Evolutionary conservation across 2,113 vertebrate genomes (phyloP).

Genomic region (Callorhinus ursinus): DNA sequence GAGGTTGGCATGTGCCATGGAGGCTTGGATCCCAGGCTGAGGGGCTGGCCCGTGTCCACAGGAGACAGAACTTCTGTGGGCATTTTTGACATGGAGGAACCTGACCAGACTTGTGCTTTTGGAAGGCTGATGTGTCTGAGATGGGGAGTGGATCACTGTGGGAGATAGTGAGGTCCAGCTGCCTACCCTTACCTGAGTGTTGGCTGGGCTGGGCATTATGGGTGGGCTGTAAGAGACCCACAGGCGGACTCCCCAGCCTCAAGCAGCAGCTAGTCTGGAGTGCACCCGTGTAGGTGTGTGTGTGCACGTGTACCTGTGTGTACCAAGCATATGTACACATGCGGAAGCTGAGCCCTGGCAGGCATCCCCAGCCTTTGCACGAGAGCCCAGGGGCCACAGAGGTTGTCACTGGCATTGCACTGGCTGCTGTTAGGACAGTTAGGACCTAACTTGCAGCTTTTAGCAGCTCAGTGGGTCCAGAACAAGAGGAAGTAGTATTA

Average conservation of each 20-base stretch:
- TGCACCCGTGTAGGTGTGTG: fast-evolving
- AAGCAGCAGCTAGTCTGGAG: not conserved
- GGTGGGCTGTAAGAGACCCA: not conserved
- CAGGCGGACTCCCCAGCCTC: not conserved
- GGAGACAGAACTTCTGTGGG: not conserved
- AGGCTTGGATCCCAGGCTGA: not conserved
- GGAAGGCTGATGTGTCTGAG: not conserved
- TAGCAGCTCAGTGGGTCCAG: not conserved
- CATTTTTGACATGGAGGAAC: not conserved
- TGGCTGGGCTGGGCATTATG: not conserved
- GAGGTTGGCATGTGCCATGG: not conserved
- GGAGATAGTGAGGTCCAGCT: not conserved
- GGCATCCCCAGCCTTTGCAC: not conserved
- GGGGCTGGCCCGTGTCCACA: not conserved
- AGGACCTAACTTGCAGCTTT: not conserved
- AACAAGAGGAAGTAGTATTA: not conserved
- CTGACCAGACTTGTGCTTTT: not conserved
- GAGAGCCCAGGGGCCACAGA: not conserved
- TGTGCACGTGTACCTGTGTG: not conserved
- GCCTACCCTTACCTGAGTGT: not conserved
- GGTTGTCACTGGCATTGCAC: not conserved
- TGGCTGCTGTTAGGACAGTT: not conserved
- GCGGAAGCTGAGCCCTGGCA: not conserved
- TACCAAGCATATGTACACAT: not conserved
- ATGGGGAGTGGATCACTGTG: not conserved